Evolutionary conservation across 2,888 invertebrate species (phyloP).

Genomic region (Dicranocentrus wangi): DNA sequence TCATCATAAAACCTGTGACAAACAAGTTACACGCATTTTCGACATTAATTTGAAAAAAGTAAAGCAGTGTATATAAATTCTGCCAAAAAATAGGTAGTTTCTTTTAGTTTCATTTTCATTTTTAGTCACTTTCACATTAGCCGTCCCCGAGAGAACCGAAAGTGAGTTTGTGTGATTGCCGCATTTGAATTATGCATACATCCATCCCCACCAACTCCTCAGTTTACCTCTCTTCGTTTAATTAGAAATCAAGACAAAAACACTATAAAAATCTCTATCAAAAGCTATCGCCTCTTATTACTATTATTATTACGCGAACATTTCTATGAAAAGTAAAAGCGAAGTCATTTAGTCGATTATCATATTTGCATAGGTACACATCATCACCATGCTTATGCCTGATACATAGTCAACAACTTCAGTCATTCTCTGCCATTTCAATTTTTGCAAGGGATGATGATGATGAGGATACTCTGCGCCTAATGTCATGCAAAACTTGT

Average conservation of each 20-base stretch:
- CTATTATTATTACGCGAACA: constrained; percentile 41
- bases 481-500: constrained; percentile 46
- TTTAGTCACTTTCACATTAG: background rate
- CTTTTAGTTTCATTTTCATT: too few relatives aligned
- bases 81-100: too few relatives aligned
- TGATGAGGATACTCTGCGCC: background rate
- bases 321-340: constrained; percentile 46
- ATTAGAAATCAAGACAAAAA: background rate
- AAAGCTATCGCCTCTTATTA: constrained; percentile 2
- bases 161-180: background rate
- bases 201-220: too few relatives aligned
- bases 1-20: too few relatives aligned
- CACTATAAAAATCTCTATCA: background rate
- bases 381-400: background rate
- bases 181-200: too few relatives aligned
- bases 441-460: constrained; percentile 24
- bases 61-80: too few relatives aligned
- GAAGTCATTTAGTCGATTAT: constrained; percentile 42
- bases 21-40: too few relatives aligned
- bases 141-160: background rate
- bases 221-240: background rate
- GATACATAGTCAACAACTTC: background rate
- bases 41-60: too few relatives aligned
- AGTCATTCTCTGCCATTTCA: background rate
- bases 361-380: constrained; percentile 40